Base-by-base conservation (phyloP, 2,797 vertebrate genomes). In the Balearica regulorum region DNA sequence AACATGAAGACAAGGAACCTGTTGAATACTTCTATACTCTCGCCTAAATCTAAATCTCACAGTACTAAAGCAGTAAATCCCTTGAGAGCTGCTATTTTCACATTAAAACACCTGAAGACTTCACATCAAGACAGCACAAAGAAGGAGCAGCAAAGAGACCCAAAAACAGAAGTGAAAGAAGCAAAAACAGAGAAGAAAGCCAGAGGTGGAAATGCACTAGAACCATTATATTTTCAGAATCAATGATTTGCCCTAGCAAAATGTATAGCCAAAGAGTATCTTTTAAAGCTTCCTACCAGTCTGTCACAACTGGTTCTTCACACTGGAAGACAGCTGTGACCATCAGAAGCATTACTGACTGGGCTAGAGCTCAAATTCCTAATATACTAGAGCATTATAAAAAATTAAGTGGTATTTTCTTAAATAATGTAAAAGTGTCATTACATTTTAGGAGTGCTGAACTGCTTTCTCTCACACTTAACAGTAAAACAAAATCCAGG, bases 341-440 rank as follows among this genome's bases (percentile, higher is more conserved):
- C 43, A 83, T 90, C 24, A 75, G 12, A 87, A 87, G 69, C 76
- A 68, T 60, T 89, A 89, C 54, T 65, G 28, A 48, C 71, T 71
- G 76, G 65, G 22, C 9, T 33, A 12, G 46, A 91, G 93, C 95
- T 97, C 95, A 49, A 89, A 92, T 96, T 95, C 81, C 83, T 86
- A 71, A 51, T 92, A 94, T 2, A 49, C 61, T 76, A 94, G 71
- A 94, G 61, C 90, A 72, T 58, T 81, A 97, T 96, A 95, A 97
- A 96, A 97, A 95, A 96, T 96, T 96, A 92, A 97, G 29, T 43
- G 53, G 41, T 22, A 89, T 89, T 92, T 96, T 31, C 80, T 94
- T 96, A 94, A 96, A 97, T 96, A 96, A 95, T 89, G 90, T 55
- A 96, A 54, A 89, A 92, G 86, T 13, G 46, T 54, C 78, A 10